Evolutionary conservation across 30 jellyfish, hydroid and myxozoan species (phyloP).

Genomic region (Turritopsis dohrnii): DNA sequence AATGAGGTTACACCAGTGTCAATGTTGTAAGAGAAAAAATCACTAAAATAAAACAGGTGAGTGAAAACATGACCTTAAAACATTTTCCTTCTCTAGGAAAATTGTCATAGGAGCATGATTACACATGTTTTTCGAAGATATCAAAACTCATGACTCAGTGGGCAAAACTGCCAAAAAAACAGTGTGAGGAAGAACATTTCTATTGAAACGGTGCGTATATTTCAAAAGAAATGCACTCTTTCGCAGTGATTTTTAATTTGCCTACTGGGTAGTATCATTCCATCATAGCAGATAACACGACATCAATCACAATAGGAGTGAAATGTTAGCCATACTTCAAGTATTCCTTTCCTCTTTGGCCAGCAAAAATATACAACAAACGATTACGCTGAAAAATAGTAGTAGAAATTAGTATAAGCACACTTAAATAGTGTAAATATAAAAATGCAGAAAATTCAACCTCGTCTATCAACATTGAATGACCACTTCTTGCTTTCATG

Average conservation of each 20-base stretch:
- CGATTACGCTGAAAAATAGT: constrained; percentile 39
- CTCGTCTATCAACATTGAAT: constrained; percentile 81
- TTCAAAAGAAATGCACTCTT: too few species aligned
- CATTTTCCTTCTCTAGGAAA: too few species aligned
- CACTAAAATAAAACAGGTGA: constrained; percentile 63
- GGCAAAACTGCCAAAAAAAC: too few species aligned
- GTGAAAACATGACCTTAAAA: too few species aligned
- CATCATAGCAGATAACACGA: too few species aligned
- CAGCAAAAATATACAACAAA: constrained; percentile 71
- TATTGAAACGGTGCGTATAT: too few species aligned
- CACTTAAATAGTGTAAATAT: background rate
- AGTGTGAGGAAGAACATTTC: too few species aligned
- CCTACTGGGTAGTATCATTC: too few species aligned
- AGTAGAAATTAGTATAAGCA: background rate
- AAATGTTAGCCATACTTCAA: constrained; percentile 38
- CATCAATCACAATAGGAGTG: too few species aligned
- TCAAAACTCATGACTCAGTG: too few species aligned
- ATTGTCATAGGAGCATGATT: background rate
- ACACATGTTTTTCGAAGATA: background rate
- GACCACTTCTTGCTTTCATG: constrained; percentile 84
- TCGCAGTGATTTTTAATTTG: too few species aligned
- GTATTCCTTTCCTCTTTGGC: constrained; percentile 78
- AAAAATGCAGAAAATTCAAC: constrained; percentile 23
- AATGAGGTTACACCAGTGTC: constrained; percentile 62
- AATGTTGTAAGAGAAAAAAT: constrained; percentile 63